phyloP scores from a whole-genome alignment of 2,888 invertebrate genomes.

The Drosophila tripunctata region DNA sequence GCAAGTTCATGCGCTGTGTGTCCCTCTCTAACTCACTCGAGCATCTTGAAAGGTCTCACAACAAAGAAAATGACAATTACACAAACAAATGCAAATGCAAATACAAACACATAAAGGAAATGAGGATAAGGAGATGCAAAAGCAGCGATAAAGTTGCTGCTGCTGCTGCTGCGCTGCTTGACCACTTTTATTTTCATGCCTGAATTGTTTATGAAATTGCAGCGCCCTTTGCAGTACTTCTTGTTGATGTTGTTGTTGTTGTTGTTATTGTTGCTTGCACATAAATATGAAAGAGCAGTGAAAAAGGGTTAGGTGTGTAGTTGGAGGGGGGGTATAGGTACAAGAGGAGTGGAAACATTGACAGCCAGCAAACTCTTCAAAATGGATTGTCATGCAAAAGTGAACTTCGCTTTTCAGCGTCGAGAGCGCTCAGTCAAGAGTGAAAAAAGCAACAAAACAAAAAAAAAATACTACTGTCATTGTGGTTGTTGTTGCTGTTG shows the following conservation, averaged over 20 bases:
- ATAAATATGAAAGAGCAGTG: conserved; percentile 7
- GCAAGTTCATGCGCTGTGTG: neutral
- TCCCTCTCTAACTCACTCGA: neutral
- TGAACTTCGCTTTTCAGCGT: conserved; percentile 63
- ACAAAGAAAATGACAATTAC: conserved; percentile 25
- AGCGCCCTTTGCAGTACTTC: conserved; percentile 27
- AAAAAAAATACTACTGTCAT: conserved; percentile 61
- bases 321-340: too few species aligned
- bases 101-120: conserved; percentile 27
- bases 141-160: conserved; percentile 38
- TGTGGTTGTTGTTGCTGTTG: conserved; percentile 30
- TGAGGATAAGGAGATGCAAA: conserved; percentile 51
- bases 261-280: conserved; percentile 1
- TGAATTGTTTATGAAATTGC: conserved; percentile 72
- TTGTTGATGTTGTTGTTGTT: neutral
- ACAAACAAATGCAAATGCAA: conserved; percentile 12
- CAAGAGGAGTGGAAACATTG: too few species aligned
- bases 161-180: conserved; percentile 37
- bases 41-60: conserved; percentile 46
- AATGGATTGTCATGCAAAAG: conserved; percentile 78
- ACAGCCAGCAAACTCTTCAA: conserved; percentile 34
- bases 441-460: conserved; percentile 50
- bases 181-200: conserved; percentile 80
- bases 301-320: neutral
- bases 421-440: conserved; percentile 67